Conservation (phyloP, 2,113 vertebrate species). For the Podocnemis expansa region DNA sequence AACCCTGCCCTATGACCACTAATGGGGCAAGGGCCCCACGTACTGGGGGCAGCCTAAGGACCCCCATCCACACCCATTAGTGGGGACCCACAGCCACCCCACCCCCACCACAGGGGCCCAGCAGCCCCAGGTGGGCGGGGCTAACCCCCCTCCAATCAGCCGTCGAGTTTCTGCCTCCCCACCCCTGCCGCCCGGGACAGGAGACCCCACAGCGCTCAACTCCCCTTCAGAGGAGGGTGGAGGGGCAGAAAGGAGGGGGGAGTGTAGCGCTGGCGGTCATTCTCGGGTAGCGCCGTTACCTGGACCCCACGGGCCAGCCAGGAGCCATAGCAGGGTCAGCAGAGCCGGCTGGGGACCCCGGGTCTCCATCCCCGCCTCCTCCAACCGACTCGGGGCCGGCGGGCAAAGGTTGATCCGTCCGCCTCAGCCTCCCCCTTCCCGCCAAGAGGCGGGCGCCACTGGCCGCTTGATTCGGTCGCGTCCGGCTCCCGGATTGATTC, state of each 20-base stretch:
- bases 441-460: accelerated
- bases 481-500: not conserved
- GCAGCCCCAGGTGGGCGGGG: not conserved
- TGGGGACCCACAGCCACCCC: not conserved
- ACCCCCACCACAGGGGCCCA: not conserved
- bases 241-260: accelerated
- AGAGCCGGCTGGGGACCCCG: not conserved
- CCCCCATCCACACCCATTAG: not conserved
- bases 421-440: not conserved
- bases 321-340: not conserved
- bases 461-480: not conserved
- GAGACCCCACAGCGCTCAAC: not conserved
- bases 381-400: not conserved
- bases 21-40: too few species aligned
- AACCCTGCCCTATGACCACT: too few species aligned
- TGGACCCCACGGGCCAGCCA: not conserved
- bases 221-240: not conserved
- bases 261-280: too few species aligned
- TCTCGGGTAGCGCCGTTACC: not conserved
- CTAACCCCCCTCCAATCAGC: not conserved
- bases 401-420: not conserved
- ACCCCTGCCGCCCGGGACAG: not conserved
- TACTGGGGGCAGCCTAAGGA: not conserved
- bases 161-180: not conserved
- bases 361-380: not conserved